Evolutionary conservation across 2,888 invertebrate genomes (phyloP).

Genomic region (Chesias legatella): DNA sequence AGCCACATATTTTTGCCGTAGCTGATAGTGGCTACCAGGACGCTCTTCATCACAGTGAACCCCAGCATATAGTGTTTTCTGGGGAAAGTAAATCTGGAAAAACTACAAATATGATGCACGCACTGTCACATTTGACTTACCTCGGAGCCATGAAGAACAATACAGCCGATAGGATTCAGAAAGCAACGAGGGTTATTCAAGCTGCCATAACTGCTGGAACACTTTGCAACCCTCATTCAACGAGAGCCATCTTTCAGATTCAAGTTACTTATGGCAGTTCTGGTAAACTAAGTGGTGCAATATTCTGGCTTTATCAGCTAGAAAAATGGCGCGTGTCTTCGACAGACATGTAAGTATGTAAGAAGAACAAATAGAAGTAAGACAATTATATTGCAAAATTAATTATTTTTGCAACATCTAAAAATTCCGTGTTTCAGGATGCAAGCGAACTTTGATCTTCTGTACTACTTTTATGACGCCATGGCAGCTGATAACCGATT

Average conservation of each 20-base stretch:
- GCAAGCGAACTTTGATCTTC: conserved; percentile 93
- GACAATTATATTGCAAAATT: no score
- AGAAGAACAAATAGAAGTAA: no score
- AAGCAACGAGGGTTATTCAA: conserved; percentile 86
- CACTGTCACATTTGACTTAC: conserved; percentile 89
- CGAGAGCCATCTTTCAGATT: conserved; percentile 88
- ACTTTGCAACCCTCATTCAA: conserved; percentile 91
- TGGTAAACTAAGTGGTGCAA: conserved; percentile 93
- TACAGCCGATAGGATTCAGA: conserved; percentile 82
- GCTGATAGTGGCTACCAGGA: conserved; percentile 95
- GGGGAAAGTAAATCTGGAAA: conserved; percentile 97
- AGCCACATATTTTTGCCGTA: conserved; percentile 93
- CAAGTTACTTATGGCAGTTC: conserved; percentile 91
- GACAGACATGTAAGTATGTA: conserved; percentile 86
- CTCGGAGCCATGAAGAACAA: conserved; percentile 88
- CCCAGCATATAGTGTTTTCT: conserved; percentile 92
- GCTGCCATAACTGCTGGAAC: conserved; percentile 92
- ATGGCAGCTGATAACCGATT: conserved; percentile 85
- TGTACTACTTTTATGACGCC: conserved; percentile 94
- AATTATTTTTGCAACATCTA: no score
- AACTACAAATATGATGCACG: conserved; percentile 89
- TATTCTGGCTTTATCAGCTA: conserved; percentile 91
- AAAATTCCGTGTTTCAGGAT: conserved; percentile 75
- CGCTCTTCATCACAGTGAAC: conserved; percentile 91
- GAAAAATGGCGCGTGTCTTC: conserved; percentile 94